phyloP scores from a whole-genome alignment of 2,113 vertebrate species.

The Chamaea fasciata region DNA sequence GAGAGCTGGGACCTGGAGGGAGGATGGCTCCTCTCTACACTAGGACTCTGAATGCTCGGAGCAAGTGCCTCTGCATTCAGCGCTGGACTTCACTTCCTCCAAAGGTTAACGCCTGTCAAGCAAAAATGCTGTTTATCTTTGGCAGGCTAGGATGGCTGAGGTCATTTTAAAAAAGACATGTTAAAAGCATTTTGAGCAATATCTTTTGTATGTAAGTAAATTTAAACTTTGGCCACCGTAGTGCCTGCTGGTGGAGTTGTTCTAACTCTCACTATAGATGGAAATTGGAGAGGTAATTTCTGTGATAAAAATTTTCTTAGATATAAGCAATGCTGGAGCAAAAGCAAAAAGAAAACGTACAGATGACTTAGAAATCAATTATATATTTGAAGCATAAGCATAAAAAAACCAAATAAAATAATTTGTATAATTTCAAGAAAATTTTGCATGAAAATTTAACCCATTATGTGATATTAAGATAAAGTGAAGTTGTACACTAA shows the following conservation, averaged over 20 bases:
- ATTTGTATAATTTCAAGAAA: background rate
- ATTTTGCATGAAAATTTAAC: background rate
- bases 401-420: background rate
- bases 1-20: background rate
- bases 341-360: background rate
- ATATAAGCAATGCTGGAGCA: background rate
- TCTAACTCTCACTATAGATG: background rate
- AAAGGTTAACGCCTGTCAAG: background rate
- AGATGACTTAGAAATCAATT: background rate
- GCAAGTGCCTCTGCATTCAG: background rate
- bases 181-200: slow-evolving; percentile 49
- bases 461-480: background rate
- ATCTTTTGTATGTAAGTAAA: background rate
- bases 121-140: slow-evolving; percentile 4
- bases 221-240: background rate
- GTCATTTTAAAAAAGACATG: background rate
- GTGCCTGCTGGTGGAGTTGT: background rate
- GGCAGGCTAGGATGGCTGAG: background rate
- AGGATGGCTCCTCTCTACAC: background rate
- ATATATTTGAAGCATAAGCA: background rate
- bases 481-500: background rate
- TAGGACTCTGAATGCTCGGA: fast-evolving
- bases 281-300: background rate
- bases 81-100: background rate
- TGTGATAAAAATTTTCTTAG: background rate